These are phyloP conservation scores for Brachypteracias leptosomus DNA, from an alignment of 2,113 vertebrate species.

Conservation along the genomic window DNA sequence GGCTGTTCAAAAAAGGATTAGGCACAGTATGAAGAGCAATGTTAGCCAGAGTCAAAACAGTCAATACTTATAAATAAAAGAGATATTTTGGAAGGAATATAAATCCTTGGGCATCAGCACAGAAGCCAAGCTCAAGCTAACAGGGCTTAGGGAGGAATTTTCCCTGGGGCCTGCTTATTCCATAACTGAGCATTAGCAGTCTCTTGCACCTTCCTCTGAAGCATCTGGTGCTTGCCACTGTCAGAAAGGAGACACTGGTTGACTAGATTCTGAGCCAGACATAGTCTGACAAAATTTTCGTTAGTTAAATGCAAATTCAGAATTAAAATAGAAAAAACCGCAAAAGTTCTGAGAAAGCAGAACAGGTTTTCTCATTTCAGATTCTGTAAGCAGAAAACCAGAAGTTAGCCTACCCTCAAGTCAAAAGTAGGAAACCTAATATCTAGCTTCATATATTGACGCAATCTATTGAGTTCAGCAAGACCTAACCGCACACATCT, in stretches of 20 bases:
- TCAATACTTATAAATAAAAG: conserved; percentile 46
- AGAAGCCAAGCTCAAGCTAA: conserved; percentile 16
- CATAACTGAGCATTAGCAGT: not conserved
- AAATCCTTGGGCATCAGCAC: not conserved
- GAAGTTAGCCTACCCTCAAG: not conserved
- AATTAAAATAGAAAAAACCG: not conserved
- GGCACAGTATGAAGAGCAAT: not conserved
- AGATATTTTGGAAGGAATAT: not conserved
- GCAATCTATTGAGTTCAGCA: not conserved
- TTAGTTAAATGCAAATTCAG: not conserved
- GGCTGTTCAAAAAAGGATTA: conserved; percentile 33
- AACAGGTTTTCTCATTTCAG: not conserved
- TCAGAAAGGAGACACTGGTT: not conserved
- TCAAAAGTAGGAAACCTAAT: not conserved
- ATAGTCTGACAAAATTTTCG: not conserved
- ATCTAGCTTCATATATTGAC: not conserved
- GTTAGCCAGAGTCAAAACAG: not conserved
- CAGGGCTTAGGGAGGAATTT: not conserved
- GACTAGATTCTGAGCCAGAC: not conserved
- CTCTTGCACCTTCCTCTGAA: conserved; percentile 10
- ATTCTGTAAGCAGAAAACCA: not conserved
- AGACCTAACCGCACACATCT: not conserved
- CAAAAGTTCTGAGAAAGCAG: not conserved
- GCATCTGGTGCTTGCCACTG: not conserved
- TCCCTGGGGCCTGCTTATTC: not conserved